Percentiles rank a stretch among this genome's conserved stretches.
These are phyloP conservation scores for Yponomeuta plumbellus DNA, from an alignment of 2,888 invertebrate species.

Conservation along the genomic window DNA sequence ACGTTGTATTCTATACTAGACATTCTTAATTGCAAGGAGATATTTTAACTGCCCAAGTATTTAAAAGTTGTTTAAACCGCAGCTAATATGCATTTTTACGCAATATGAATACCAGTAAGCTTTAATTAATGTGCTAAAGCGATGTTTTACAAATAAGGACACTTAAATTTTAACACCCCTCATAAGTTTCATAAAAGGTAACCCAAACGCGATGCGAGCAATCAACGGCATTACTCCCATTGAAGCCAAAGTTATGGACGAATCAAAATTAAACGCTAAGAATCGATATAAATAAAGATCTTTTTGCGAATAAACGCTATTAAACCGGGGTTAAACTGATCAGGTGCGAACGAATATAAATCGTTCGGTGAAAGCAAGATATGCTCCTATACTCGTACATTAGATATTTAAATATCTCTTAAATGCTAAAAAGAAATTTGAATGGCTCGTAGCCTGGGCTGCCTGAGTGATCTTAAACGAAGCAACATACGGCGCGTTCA, in stretches of 20 bases:
- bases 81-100: not conserved
- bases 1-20: no score
- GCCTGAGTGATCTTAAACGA: no score
- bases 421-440: no score
- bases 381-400: no score
- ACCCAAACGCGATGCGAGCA: not conserved
- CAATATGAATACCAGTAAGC: not conserved
- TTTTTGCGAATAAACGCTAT: slow-evolving; percentile 3
- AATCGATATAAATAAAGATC: slow-evolving; percentile 6
- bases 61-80: no score
- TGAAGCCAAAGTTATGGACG: not conserved
- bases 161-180: not conserved
- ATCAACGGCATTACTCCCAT: not conserved
- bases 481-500: no score
- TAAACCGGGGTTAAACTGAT: not conserved
- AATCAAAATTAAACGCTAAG: slow-evolving; percentile 1
- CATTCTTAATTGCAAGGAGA: no score
- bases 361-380: not conserved
- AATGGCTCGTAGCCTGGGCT: no score
- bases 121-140: slow-evolving; percentile 1
- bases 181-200: not conserved
- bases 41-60: no score
- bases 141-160: not conserved
- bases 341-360: not conserved
- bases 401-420: no score